Evolutionary conservation across 2,113 vertebrate species (phyloP), one percentile per base, ranked within the genome.

Genomic region (Piprites chloris): DNA sequence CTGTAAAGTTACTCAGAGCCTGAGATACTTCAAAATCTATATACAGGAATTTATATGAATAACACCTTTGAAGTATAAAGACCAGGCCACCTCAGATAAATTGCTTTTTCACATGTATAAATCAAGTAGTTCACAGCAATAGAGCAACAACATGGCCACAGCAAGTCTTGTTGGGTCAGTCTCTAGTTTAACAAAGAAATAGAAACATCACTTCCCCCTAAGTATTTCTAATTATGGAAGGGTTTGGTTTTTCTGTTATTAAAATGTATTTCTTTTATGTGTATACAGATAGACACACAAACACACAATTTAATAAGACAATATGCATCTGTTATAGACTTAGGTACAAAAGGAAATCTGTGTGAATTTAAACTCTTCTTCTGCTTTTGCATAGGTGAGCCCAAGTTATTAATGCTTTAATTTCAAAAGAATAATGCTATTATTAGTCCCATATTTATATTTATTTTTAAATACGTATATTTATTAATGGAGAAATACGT

Each of bases 301-400:
- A 42, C 59, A 13, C 2, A n/a, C 1, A 37, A 52, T n/a, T 84
- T 56, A 71, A 20, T 56, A 73, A 42, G 22, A 41, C 16, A 32
- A 28, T 61, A 50, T 3, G 0, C 0, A 2, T 42, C 58, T 76
- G 5, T n/a, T 46, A 30, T 5, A 65, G 9, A 55, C 10, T 68
- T 42, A 47, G 21, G 22, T 19, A 44, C 8, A 49, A 7, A 63
- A 47, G 37, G 24, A 69, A 42, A 56, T 39, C 11, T 63, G 16
- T 27, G 15, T 79, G 24, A 77, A 46, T 81, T 65, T 42, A 74
- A 55, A 18, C 12, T 5, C 14, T 55, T 46, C 46, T 76, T 71
- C 22, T 58, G 30, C 1, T 2, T 41, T 87, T 66, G 3, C 19
- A 66, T 13, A 74, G 9, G 11, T n/a, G 9, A 71, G 7, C 24